A percentile compares a stretch with the other conserved stretches of the same genome.
phyloP scores from a whole-genome alignment of 2,888 invertebrate species.

The Tenodera sinensis region DNA sequence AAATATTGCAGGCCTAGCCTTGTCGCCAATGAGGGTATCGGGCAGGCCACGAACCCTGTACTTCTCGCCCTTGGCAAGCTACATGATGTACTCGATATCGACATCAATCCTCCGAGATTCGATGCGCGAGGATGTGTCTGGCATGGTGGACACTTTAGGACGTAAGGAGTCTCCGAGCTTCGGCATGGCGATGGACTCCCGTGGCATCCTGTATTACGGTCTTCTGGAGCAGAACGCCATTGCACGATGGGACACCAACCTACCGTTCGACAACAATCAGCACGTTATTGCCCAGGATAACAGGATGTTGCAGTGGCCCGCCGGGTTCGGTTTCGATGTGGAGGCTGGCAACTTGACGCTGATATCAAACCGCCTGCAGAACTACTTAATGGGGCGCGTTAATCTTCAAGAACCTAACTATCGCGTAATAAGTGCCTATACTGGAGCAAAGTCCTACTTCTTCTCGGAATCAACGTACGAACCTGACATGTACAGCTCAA shows the following conservation, averaged over 20 bases:
- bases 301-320: slow-evolving; percentile 68
- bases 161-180: slow-evolving; percentile 64
- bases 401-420: slow-evolving; percentile 61
- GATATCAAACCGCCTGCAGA: slow-evolving; percentile 64
- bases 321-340: slow-evolving; percentile 64
- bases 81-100: slow-evolving; percentile 61
- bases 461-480: background rate
- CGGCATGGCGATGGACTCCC: slow-evolving; percentile 71
- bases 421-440: slow-evolving; percentile 55
- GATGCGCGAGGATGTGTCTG: slow-evolving; percentile 26
- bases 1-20: slow-evolving; percentile 23
- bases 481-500: background rate
- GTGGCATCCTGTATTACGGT: slow-evolving; percentile 66
- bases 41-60: slow-evolving; percentile 50
- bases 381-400: slow-evolving; percentile 60
- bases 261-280: slow-evolving; percentile 52
- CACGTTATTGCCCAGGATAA: slow-evolving; percentile 64
- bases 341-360: slow-evolving; percentile 62
- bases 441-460: slow-evolving; percentile 13
- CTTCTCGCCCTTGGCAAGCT: slow-evolving; percentile 66
- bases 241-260: slow-evolving; percentile 63
- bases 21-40: slow-evolving; percentile 43
- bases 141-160: slow-evolving; percentile 49
- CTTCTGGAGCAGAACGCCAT: slow-evolving; percentile 65
- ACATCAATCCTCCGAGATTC: slow-evolving; percentile 54